phyloP scores from a whole-genome alignment of 2,113 vertebrate genomes.

The Pollimyrus isidori region DNA sequence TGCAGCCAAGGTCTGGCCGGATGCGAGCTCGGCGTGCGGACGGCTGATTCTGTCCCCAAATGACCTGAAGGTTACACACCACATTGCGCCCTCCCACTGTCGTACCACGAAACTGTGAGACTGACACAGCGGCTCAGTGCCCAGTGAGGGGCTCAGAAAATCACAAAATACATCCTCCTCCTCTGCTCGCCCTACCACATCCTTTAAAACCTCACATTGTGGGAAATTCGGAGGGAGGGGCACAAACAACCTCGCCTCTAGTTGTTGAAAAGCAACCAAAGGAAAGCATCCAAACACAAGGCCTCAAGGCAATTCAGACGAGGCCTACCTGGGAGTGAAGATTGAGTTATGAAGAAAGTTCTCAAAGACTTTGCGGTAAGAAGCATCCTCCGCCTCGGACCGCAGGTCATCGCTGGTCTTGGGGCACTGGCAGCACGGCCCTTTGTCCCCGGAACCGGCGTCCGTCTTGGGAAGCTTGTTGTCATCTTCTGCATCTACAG shows the following conservation, averaged over 20 bases:
- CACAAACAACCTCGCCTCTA: background rate
- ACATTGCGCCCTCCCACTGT: background rate
- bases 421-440: slow-evolving; percentile 82
- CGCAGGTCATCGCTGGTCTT: slow-evolving; percentile 83
- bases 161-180: background rate
- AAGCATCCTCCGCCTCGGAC: slow-evolving; percentile 79
- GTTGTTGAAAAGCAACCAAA: background rate
- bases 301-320: background rate
- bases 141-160: background rate
- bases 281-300: background rate
- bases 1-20: background rate
- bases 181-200: background rate
- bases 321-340: slow-evolving; percentile 80
- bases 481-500: slow-evolving; percentile 77
- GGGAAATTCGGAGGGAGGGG: background rate
- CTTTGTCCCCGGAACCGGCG: slow-evolving; percentile 65
- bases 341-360: slow-evolving; percentile 96
- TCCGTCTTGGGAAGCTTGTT: slow-evolving; percentile 76
- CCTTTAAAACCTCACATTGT: background rate
- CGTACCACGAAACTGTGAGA: background rate
- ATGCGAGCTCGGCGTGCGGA: background rate
- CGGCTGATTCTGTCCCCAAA: background rate
- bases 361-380: slow-evolving; percentile 92
- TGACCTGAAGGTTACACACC: background rate
- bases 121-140: background rate